Evolutionary conservation across 30 jellyfish, hydroid and myxozoan species (phyloP).

Genomic region (Pseudorhiza aurosa): DNA sequence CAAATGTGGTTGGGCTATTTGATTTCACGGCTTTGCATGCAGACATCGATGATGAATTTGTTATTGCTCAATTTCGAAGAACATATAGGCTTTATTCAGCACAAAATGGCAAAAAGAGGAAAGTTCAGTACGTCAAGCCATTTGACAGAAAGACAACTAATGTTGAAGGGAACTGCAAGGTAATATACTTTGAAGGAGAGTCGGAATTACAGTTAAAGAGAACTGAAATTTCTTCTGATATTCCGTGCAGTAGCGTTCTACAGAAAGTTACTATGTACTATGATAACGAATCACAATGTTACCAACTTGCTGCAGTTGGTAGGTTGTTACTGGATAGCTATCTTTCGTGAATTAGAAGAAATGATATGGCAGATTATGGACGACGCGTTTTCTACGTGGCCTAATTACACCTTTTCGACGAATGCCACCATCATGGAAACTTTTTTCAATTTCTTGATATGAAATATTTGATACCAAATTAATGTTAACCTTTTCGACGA

Average conservation of each 20-base stretch:
- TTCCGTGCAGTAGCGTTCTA: conserved; percentile 28
- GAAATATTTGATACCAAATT: not conserved
- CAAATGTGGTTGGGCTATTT: not conserved
- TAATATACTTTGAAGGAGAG: not conserved
- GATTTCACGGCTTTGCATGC: conserved; percentile 8
- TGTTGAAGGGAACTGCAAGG: conserved; percentile 37
- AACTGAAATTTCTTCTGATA: conserved; percentile 36
- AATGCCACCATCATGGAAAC: not conserved
- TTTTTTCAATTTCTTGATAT: not conserved
- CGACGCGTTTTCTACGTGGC: no score
- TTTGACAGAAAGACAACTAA: conserved; percentile 4
- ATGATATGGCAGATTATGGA: conserved; percentile 6
- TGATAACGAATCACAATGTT: not conserved
- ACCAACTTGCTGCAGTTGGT: conserved; percentile 5
- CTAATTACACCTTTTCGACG: conserved; percentile 1
- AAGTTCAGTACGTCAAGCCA: conserved; percentile 35
- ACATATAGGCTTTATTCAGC: not conserved
- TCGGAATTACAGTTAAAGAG: conserved; percentile 14
- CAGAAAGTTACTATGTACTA: conserved; percentile 27
- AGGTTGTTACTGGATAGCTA: not conserved
- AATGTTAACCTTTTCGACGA: not conserved
- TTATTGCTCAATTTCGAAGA: not conserved
- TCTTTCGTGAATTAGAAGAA: not conserved
- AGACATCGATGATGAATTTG: conserved; percentile 22
- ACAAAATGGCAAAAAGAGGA: conserved; percentile 10